Evolutionary conservation across 2,888 invertebrate genomes (phyloP).

Genomic region (Schizaphis graminum): DNA sequence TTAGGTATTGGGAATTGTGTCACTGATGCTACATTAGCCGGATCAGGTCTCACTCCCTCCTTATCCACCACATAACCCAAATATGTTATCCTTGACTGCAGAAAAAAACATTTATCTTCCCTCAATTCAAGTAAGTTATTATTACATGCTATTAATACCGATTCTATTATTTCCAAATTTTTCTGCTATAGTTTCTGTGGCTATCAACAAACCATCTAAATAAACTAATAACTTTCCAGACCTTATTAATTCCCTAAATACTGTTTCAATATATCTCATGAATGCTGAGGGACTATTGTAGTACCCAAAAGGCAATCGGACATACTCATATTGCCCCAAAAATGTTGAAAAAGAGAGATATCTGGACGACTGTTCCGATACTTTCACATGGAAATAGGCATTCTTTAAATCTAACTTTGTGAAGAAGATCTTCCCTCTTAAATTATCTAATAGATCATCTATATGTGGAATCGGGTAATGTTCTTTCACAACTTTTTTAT

Average conservation of each 20-base stretch:
- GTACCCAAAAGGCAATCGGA: slow-evolving; percentile 48
- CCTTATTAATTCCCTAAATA: slow-evolving; percentile 18
- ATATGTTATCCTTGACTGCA: slow-evolving; percentile 16
- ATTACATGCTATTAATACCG: slow-evolving; percentile 10
- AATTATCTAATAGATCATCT: slow-evolving; percentile 37
- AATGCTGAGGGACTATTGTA: slow-evolving; percentile 48
- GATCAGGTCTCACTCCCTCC: slow-evolving; percentile 11
- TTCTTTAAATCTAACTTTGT: slow-evolving; percentile 47
- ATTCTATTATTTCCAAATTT: neutral
- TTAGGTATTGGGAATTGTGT: slow-evolving; percentile 51
- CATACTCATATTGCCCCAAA: slow-evolving; percentile 55
- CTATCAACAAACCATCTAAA: slow-evolving; percentile 47
- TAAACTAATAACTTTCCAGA: slow-evolving; percentile 19
- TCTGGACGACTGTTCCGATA: slow-evolving; percentile 30
- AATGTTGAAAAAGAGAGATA: slow-evolving; percentile 46
- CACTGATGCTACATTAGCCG: slow-evolving; percentile 48
- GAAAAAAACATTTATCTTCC: slow-evolving; percentile 38
- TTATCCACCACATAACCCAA: slow-evolving; percentile 39
- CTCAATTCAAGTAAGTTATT: slow-evolving; percentile 22
- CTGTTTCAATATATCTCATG: slow-evolving; percentile 35
- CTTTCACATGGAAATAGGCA: slow-evolving; percentile 47
- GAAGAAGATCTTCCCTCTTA: neutral
- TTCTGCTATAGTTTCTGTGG: slow-evolving; percentile 19
- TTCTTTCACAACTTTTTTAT: slow-evolving; percentile 31
- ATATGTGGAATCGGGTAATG: slow-evolving; percentile 44